Percentiles rank a stretch among this genome's conserved stretches.
Conservation (phyloP, 2,888 invertebrate species). For the Leucania comma region DNA sequence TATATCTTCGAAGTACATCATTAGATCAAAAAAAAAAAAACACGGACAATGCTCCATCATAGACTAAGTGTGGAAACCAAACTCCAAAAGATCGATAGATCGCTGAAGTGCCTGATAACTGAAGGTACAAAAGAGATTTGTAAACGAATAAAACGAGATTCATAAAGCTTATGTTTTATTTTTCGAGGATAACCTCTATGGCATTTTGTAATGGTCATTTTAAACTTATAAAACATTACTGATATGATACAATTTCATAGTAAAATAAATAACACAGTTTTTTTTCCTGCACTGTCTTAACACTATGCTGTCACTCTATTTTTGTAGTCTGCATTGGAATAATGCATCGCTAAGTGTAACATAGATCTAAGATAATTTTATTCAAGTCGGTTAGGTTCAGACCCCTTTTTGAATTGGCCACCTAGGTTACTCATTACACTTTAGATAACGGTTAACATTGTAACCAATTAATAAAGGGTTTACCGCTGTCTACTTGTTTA, state of each 20-base stretch:
- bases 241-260: slow-evolving; percentile 64
- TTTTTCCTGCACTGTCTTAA: slow-evolving; percentile 63
- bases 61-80: no score
- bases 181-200: slow-evolving; percentile 86
- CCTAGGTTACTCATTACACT: background rate
- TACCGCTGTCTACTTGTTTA: background rate
- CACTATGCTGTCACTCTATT: slow-evolving; percentile 51
- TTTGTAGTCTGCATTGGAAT: slow-evolving; percentile 54
- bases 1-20: no score
- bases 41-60: no score
- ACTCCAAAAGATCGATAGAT: no score
- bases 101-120: background rate
- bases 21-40: no score
- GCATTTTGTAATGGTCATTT: slow-evolving; percentile 81
- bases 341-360: slow-evolving; percentile 42
- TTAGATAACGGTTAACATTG: background rate
- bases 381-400: background rate
- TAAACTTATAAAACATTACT: slow-evolving; percentile 56
- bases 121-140: background rate
- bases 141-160: slow-evolving; percentile 51
- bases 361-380: background rate
- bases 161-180: slow-evolving; percentile 72
- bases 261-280: slow-evolving; percentile 80
- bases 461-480: slow-evolving; percentile 12
- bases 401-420: background rate